A percentile compares a stretch with the other conserved stretches of the same genome.
Evolutionary conservation across 2,797 vertebrate genomes (phyloP).

Genomic region (Peromyscus attwateri): DNA sequence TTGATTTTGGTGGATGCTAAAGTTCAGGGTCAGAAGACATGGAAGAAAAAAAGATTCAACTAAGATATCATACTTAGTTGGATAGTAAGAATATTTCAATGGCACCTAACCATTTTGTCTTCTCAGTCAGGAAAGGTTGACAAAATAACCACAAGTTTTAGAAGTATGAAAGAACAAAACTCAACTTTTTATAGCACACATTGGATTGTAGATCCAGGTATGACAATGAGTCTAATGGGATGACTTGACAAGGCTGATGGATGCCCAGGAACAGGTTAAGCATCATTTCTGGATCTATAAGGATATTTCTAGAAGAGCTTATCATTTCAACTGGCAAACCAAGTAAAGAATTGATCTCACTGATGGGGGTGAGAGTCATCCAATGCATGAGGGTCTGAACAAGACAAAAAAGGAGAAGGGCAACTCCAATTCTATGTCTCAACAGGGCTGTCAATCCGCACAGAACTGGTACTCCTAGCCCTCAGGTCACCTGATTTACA

Average conservation of each 20-base stretch:
- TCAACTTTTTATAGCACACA: background rate
- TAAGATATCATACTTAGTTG: background rate
- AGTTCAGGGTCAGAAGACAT: background rate
- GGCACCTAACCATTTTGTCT: background rate
- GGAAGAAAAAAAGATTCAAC: conserved; percentile 5
- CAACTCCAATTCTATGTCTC: background rate
- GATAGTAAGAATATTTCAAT: background rate
- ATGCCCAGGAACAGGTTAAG: background rate
- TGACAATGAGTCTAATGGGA: background rate
- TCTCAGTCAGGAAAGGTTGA: background rate
- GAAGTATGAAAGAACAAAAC: background rate
- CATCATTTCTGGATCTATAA: background rate
- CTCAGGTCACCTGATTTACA: background rate
- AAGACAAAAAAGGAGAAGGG: background rate
- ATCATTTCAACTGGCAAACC: background rate
- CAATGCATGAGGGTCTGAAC: background rate
- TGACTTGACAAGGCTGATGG: background rate
- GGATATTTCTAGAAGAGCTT: background rate
- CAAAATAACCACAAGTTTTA: background rate
- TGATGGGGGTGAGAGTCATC: background rate
- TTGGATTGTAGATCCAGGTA: background rate
- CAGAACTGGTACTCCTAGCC: background rate
- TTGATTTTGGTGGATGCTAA: background rate
- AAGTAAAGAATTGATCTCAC: background rate
- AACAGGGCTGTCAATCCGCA: background rate